Evolutionary conservation across 2,888 invertebrate species (phyloP).

Genomic region (Microdon myrmicae): DNA sequence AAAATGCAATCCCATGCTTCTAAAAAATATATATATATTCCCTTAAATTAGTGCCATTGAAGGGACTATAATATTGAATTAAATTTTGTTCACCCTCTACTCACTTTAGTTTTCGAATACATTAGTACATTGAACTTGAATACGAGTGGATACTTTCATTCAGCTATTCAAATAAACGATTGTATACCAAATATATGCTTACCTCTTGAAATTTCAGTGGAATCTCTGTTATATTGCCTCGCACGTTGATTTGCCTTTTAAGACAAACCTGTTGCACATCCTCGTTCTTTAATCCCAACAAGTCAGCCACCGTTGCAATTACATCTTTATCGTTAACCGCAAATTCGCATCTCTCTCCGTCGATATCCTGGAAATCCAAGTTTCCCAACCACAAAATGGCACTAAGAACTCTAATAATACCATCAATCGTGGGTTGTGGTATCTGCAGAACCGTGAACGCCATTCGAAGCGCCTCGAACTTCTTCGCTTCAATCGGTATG

Average conservation of each 20-base stretch:
- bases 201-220: slow-evolving; percentile 88
- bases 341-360: slow-evolving; percentile 85
- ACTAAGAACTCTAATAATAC: slow-evolving; percentile 86
- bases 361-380: slow-evolving; percentile 84
- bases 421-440: slow-evolving; percentile 85
- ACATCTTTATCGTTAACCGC: slow-evolving; percentile 78
- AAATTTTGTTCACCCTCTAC: no score
- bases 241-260: slow-evolving; percentile 86
- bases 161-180: no score
- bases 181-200: no score
- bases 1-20: no score
- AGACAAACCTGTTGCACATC: slow-evolving; percentile 81
- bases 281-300: slow-evolving; percentile 80
- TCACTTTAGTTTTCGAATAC: no score
- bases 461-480: slow-evolving; percentile 85
- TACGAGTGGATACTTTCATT: no score
- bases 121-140: no score
- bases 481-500: slow-evolving; percentile 73
- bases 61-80: no score
- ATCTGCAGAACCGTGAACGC: slow-evolving; percentile 91
- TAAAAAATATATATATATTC: no score
- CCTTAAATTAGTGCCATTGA: no score
- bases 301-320: slow-evolving; percentile 76
- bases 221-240: slow-evolving; percentile 93
- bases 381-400: slow-evolving; percentile 93